Conservation (phyloP, 2,797 vertebrate genomes). For the Siniperca scherzeri region DNA sequence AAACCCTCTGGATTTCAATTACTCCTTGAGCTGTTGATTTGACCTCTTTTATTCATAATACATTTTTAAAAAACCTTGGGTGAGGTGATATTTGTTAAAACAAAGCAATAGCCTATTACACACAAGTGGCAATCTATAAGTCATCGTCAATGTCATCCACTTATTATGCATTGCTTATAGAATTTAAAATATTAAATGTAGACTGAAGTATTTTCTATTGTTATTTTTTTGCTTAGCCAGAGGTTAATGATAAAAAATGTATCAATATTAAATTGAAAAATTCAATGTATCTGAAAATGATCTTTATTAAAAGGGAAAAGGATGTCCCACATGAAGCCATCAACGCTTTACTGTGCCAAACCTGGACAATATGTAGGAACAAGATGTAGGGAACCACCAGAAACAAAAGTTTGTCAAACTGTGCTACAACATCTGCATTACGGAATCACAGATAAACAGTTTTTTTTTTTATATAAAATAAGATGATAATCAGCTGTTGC, state of each 20-base stretch:
- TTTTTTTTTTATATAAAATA: conserved; percentile 13
- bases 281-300: background rate
- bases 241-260: too few species aligned
- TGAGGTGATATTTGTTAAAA: background rate
- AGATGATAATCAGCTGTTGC: conserved; percentile 66
- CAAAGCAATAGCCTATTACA: too few species aligned
- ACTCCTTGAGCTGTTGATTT: background rate
- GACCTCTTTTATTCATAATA: background rate
- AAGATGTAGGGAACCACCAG: background rate
- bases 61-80: background rate
- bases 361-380: background rate
- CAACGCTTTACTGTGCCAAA: background rate
- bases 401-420: background rate
- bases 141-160: background rate
- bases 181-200: background rate
- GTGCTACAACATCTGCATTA: background rate
- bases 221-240: background rate
- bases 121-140: background rate
- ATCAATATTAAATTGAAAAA: background rate
- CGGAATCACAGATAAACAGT: conserved; percentile 13
- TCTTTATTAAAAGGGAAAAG: background rate
- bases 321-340: background rate
- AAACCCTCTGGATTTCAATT: background rate
- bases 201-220: background rate
- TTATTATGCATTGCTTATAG: background rate